A percentile compares a stretch with the other conserved stretches of the same genome.
phyloP scores from a whole-genome alignment of 2,797 vertebrate genomes.

The Microcaecilia unicolor region DNA sequence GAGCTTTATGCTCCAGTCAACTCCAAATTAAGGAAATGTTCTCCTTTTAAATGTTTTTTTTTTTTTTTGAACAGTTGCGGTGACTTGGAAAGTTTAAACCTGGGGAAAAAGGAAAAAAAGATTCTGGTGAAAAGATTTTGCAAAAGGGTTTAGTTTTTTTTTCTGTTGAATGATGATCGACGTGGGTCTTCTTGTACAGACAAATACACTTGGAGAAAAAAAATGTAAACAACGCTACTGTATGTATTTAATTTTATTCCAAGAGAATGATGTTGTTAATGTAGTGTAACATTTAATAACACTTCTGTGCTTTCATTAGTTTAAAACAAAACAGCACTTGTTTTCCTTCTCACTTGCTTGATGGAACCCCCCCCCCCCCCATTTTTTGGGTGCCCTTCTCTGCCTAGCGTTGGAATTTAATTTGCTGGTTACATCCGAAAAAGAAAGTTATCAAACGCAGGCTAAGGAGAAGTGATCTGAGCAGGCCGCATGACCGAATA shows the following conservation, averaged over 20 bases:
- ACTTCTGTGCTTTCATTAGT: constrained; percentile 22
- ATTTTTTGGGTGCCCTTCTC: background rate
- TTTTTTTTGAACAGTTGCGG: background rate
- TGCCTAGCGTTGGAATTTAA: background rate
- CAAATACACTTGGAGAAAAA: no score
- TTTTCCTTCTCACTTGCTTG: constrained; percentile 24
- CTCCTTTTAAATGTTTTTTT: background rate
- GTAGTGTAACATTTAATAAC: constrained; percentile 21
- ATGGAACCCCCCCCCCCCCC: no score
- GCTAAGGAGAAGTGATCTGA: background rate
- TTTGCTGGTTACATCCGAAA: constrained; percentile 6
- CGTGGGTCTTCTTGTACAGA: constrained; percentile 7
- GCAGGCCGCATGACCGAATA: background rate
- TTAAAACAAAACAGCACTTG: constrained; percentile 33
- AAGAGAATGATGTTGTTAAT: constrained; percentile 25
- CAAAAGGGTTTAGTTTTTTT: no score
- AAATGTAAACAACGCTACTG: no score
- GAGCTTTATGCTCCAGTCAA: background rate
- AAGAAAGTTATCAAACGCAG: background rate
- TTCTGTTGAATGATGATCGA: constrained; percentile 7
- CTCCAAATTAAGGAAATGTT: background rate
- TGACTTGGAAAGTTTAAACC: no score
- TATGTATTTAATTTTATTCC: no score
- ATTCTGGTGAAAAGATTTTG: no score
- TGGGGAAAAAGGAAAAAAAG: no score